Conservation (phyloP, 1,140 invertebrate genomes). For the Lasioglossum albipes region DNA sequence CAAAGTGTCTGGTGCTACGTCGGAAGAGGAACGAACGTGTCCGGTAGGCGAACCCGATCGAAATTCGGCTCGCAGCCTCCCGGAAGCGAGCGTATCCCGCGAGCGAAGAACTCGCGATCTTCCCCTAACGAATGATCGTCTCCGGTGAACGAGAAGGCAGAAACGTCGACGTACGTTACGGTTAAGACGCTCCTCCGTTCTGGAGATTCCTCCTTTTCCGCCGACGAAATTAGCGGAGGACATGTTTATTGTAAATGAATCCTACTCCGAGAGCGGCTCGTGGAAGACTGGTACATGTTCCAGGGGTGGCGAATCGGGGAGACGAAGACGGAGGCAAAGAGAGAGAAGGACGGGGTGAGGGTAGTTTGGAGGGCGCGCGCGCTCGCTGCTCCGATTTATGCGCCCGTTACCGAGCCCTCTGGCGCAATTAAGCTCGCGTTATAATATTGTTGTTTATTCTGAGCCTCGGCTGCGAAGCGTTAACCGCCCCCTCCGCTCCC, state of each 20-base stretch:
- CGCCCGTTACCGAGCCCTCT: conserved; percentile 76
- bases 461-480: conserved; percentile 72
- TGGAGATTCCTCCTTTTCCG: conserved; percentile 67
- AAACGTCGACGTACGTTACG: conserved; percentile 62
- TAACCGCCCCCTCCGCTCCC: conserved; percentile 69
- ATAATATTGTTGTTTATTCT: conserved; percentile 80
- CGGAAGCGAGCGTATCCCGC: conserved; percentile 32
- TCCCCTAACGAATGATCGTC: conserved; percentile 54
- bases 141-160: conserved; percentile 46
- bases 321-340: conserved; percentile 42
- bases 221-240: conserved; percentile 75
- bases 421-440: conserved; percentile 79
- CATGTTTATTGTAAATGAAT: conserved; percentile 81
- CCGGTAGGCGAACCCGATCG: background rate
- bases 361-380: conserved; percentile 64
- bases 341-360: conserved; percentile 39
- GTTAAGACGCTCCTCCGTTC: conserved; percentile 62
- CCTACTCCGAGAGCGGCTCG: conserved; percentile 64
- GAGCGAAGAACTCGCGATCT: conserved; percentile 45
- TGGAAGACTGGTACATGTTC: conserved; percentile 58
- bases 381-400: conserved; percentile 74
- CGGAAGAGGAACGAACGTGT: background rate
- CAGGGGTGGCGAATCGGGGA: conserved; percentile 44
- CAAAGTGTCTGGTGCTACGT: background rate
- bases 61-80: conserved; percentile 36